Evolutionary conservation across 2,888 invertebrate species (phyloP), one percentile per base, ranked within the genome.

Genomic region (Gymnocheta viridis): DNA sequence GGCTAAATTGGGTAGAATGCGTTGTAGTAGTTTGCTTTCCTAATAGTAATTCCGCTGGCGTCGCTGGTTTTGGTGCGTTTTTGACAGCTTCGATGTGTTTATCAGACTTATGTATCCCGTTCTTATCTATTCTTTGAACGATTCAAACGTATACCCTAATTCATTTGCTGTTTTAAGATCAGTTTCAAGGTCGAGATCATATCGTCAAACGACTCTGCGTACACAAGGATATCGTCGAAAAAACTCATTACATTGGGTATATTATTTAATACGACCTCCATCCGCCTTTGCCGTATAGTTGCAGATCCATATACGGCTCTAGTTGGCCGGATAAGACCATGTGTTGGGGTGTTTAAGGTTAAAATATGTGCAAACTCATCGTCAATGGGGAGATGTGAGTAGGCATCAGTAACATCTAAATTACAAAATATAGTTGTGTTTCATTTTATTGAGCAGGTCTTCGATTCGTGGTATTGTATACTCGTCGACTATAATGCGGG

Each of bases 291-390:
- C 81, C 60, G 81, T 27, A 82, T 76, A 32, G 69, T 76, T 0
- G 74, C 81, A 35, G 76, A 62, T 5, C 79, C 86, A 17, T 86
- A 85, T 9, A 79, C 85, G 3, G 85, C 81, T 19, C 82, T 66
- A 41, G 64, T 76, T 9, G 82, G 82, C 2, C 85, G 73, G 10
- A 85, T 73, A 14, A 85, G 17, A 6, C 77, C 82, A 47, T 79
- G 72, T 2, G 80, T n/a, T 24, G 51, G 27, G n/a, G n/a, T n/a
- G n/a, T n/a, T n/a, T n/a, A n/a, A n/a, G n/a, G n/a, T n/a, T n/a
- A n/a, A n/a, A n/a, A n/a, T n/a, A n/a, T n/a, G n/a, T n/a, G n/a
- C n/a, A n/a, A n/a, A n/a, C n/a, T n/a, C n/a, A n/a, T n/a, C n/a
- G n/a, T n/a, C n/a, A n/a, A n/a, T n/a, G n/a, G n/a, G n/a, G n/a